These are phyloP conservation scores for Scolanthus callimorphus DNA, from an alignment of 92 coral and sea anemone genomes.

Conservation along the genomic window DNA sequence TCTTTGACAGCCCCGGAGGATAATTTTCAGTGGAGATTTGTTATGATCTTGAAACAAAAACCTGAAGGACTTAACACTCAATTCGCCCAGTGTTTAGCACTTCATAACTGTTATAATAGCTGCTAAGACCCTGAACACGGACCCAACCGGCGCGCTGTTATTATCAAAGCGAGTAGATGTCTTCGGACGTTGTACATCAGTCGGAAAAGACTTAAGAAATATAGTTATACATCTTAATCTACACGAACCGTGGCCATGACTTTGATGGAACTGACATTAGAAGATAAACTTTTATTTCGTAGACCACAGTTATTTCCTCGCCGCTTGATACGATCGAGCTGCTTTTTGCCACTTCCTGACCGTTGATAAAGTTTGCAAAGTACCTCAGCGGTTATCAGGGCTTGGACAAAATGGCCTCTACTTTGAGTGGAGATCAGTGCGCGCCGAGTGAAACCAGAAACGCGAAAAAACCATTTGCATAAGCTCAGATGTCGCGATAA, in stretches of 20 bases:
- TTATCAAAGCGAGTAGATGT: too few species aligned
- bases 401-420: constrained; percentile 15
- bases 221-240: not conserved
- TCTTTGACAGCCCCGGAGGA: constrained; percentile 32
- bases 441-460: constrained; percentile 49
- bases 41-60: constrained; percentile 31
- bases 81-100: constrained; percentile 26
- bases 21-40: constrained; percentile 21
- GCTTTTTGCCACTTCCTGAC: constrained; percentile 34
- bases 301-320: constrained; percentile 47
- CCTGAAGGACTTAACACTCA: constrained; percentile 35
- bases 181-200: too few species aligned
- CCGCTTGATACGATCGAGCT: constrained; percentile 24
- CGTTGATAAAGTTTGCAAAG: constrained; percentile 32
- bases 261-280: constrained; percentile 41
- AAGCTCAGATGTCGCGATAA: constrained; percentile 8
- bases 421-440: constrained; percentile 19
- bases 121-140: too few species aligned
- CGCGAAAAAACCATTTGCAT: constrained; percentile 37
- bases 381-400: constrained; percentile 14
- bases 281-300: constrained; percentile 28
- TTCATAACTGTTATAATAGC: constrained; percentile 29
- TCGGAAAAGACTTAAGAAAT: too few species aligned
- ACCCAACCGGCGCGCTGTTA: too few species aligned
- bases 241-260: not conserved